Evolutionary conservation across 2,113 vertebrate species (phyloP).

Genomic region (Alethe diademata): DNA sequence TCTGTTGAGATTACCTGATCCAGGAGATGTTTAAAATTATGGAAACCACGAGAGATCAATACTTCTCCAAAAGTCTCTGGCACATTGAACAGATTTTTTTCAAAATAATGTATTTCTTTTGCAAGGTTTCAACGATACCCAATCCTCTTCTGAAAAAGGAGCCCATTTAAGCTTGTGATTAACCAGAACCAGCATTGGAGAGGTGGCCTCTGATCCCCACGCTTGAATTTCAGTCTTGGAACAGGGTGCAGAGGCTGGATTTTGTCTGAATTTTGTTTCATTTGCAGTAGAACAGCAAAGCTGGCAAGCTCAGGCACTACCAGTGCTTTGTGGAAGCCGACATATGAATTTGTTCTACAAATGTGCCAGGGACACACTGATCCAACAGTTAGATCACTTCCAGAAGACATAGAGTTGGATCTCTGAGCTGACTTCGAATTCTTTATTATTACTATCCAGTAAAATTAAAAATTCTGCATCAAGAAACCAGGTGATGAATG

Average conservation of each 20-base stretch:
- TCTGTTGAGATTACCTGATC: slow-evolving; percentile 42
- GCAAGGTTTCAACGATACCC: background rate
- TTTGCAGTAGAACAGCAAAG: slow-evolving; percentile 34
- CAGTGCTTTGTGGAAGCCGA: slow-evolving; percentile 46
- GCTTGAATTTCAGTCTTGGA: background rate
- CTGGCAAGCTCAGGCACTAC: slow-evolving; percentile 56
- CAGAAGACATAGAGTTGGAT: slow-evolving; percentile 44
- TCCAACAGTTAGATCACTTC: slow-evolving; percentile 62
- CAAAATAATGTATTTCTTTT: background rate
- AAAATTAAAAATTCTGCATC: background rate
- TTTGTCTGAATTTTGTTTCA: slow-evolving; percentile 34
- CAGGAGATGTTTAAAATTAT: slow-evolving; percentile 43
- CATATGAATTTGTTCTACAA: slow-evolving; percentile 63
- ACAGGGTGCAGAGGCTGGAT: background rate
- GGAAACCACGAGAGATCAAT: slow-evolving; percentile 2
- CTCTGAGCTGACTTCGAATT: slow-evolving; percentile 23
- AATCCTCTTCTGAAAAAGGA: background rate
- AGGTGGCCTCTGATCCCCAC: background rate
- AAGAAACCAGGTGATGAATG: background rate
- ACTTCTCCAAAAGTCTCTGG: background rate
- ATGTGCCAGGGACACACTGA: slow-evolving; percentile 65
- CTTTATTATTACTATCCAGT: background rate
- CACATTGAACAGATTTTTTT: background rate
- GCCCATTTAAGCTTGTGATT: background rate
- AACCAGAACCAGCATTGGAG: background rate